Base-by-base conservation (phyloP, 2,113 vertebrate species). In the Thomomys bottae region DNA sequence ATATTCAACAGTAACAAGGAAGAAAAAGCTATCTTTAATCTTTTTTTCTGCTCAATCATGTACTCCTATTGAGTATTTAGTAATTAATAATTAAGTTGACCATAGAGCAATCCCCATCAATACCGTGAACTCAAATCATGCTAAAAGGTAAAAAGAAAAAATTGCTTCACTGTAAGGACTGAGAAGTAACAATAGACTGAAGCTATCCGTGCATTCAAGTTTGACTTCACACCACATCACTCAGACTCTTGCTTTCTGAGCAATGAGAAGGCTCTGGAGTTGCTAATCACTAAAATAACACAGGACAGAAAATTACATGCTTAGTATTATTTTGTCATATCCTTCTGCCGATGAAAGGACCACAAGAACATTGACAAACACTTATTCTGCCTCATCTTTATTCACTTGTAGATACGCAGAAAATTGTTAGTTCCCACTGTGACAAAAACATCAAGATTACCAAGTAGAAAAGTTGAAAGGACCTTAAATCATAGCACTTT, bases 341-440 rank as follows among this genome's bases (percentile, higher is more conserved):
- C 85, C 61, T 49, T 93, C 63, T 93, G 87, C 89, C 92, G 95
- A 95, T 91, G 79, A 92, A 93, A 96, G 88, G 42, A 8, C 28
- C 93, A 45, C 87, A 94, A 92, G 66, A 71, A 61, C 28, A 68
- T 64, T 90, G 79, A 91, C 30, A 81, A 93, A 90, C 80, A 88
- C 21, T 67, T 70, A 73, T 75, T 92, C 85, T 36, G 70, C 30
- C 2, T 45, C 10, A 3, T 85, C 82, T 94, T 66, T 91, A 75
- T 96, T 92, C 80, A 73, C 81, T 94, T 97, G 87, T 95, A 92
- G 23, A 96, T 96, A 95, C 89, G 91, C 63, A 80, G 95, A 92
- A 95, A 94, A 96, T 96, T 64, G 40, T 90, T 77, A 61, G 93
- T 92, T 94, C 76, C 89, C 72, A 88, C 71, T 86, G n/a, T 94